Evolutionary conservation across 1,140 invertebrate genomes (phyloP), one percentile per base, ranked within the genome.

Genomic region (Meloidogyne floridensis): DNA sequence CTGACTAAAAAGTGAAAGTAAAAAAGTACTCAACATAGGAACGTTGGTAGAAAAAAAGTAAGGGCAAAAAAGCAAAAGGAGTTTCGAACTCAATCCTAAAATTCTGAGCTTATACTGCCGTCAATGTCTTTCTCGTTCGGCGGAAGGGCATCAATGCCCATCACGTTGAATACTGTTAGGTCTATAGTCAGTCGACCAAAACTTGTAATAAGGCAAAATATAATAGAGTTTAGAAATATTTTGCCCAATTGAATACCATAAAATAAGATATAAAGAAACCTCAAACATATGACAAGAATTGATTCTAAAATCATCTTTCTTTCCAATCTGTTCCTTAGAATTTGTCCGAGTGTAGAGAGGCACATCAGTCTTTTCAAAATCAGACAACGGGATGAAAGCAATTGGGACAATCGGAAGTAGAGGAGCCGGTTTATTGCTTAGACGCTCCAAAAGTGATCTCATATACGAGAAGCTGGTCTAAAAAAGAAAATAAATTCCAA

Each of bases 221-320:
- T 20, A 20, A 20, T 20, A 20, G 20, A 20, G 20, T 20, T 20
- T 20, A 20, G 20, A 20, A 20, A 20, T 20, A 20, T 20, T 20
- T 20, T 20, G 20, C 20, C 20, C 20, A 20, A 20, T 20, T 20
- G 20, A 20, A 20, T 20, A 20, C 20, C 20, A 20, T 20, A 20
- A 20, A 20, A 20, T 20, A 20, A 20, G 20, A 20, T 20, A 20
- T 20, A 20, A 20, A 20, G 20, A 20, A 56, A 84, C 80, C 18
- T 77, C 56, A 77, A 89, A 86, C 71, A 91, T 81, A 72, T 86
- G 84, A 76, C 87, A 87, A 0, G 87, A 88, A 84, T 91, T 91
- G 82, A 91, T 87, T 75, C 88, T 89, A 86, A 91, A 91, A 79
- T 91, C 91, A 81, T 88, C 90, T 51, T 88, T 83, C 81, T 90